These are phyloP conservation scores for Tigriopus californicus DNA, from an alignment of 2,888 invertebrate species.

Conservation along the genomic window DNA sequence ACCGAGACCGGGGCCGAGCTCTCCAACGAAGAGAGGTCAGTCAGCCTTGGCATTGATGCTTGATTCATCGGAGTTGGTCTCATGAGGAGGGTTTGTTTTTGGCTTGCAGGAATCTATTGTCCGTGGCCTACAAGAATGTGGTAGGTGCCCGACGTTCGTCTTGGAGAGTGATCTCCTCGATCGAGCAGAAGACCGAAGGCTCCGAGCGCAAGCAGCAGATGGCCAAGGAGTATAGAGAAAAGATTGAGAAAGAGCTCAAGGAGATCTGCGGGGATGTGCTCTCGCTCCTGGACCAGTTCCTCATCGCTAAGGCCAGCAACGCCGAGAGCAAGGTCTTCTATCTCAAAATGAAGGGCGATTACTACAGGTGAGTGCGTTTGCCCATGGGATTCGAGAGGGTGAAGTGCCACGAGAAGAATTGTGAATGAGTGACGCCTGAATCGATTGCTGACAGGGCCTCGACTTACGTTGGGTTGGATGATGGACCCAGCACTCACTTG, in stretches of 20 bases:
- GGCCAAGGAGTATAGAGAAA: conserved; percentile 99
- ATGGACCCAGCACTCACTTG: too few species aligned
- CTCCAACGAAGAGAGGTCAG: conserved; percentile 72
- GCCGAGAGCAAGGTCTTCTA: conserved; percentile 99
- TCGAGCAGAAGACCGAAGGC: conserved; percentile 96
- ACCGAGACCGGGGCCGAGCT: conserved; percentile 89
- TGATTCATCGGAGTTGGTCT: too few species aligned
- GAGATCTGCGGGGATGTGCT: conserved; percentile 98
- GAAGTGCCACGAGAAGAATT: too few species aligned
- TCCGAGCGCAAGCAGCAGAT: conserved; percentile 97
- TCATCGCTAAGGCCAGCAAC: conserved; percentile 96
- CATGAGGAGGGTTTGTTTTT: too few species aligned
- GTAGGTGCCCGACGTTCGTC: conserved; percentile 92
- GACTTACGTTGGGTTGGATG: too few species aligned
- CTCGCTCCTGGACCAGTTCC: conserved; percentile 92
- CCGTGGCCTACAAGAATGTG: conserved; percentile 89
- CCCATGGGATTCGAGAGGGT: too few species aligned
- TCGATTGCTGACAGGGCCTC: too few species aligned
- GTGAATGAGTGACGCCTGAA: too few species aligned
- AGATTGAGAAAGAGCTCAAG: conserved; percentile 96
- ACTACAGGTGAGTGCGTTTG: conserved; percentile 49
- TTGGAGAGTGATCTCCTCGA: conserved; percentile 96
- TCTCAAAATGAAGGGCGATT: conserved; percentile 99
- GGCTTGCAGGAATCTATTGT: conserved; percentile 57
- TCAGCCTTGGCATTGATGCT: too few species aligned